phyloP scores from a whole-genome alignment of 2,113 vertebrate genomes.

The Plotosus lineatus region DNA sequence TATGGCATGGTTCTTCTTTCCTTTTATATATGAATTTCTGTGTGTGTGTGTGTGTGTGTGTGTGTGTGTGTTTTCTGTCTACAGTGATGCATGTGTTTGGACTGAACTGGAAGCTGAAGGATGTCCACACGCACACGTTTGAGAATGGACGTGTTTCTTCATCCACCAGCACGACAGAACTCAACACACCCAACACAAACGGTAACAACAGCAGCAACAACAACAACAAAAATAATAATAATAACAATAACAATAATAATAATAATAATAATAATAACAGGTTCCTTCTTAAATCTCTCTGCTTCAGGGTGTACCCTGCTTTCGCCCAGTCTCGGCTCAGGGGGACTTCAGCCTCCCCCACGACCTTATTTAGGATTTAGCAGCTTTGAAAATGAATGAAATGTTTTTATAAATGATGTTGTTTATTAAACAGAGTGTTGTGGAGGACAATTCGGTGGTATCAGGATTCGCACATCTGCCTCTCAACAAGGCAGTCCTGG shows the following conservation, averaged over 20 bases:
- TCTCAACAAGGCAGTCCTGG: too few species aligned
- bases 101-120: conserved; percentile 89
- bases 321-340: too few species aligned
- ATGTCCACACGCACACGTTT: conserved; percentile 85
- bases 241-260: background rate
- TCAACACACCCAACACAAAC: conserved; percentile 41
- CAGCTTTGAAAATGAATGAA: too few species aligned
- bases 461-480: too few species aligned
- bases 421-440: too few species aligned
- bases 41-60: conserved; percentile 3
- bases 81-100: conserved; percentile 90
- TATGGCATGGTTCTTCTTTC: background rate
- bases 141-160: conserved; percentile 84
- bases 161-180: conserved; percentile 79
- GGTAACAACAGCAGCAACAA: background rate
- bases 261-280: background rate
- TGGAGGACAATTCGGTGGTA: too few species aligned
- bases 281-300: too few species aligned
- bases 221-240: background rate
- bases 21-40: background rate
- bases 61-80: conserved; percentile 51
- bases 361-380: too few species aligned
- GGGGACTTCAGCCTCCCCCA: too few species aligned
- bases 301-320: too few species aligned
- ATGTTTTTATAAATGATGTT: too few species aligned